phyloP scores from a whole-genome alignment of 2,797 vertebrate genomes.

The Hypotaenidia okinawae region DNA sequence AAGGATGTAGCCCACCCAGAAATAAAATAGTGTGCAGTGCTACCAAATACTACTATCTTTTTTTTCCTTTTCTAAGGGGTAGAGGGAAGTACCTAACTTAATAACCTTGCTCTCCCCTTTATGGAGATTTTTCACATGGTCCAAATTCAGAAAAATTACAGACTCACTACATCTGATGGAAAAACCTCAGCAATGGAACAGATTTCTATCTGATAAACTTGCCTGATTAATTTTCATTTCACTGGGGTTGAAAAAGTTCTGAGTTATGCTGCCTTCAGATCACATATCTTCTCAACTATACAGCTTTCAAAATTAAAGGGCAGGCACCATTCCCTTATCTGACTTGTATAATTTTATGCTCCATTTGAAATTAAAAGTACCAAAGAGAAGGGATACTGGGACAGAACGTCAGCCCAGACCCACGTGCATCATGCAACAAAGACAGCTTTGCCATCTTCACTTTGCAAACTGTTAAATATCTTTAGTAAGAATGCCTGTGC shows the following conservation, averaged over 20 bases:
- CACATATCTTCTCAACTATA: not conserved
- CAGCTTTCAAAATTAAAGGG: not conserved
- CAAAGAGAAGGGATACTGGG: not conserved
- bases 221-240: not conserved
- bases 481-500: not conserved
- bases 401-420: not conserved
- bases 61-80: not conserved
- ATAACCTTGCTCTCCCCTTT: not conserved
- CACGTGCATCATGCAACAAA: not conserved
- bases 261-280: not conserved
- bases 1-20: not conserved
- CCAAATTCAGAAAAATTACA: not conserved
- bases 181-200: fast-evolving
- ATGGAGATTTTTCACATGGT: not conserved
- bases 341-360: not conserved
- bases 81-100: fast-evolving
- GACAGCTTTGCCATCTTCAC: not conserved
- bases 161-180: not conserved
- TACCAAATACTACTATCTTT: fast-evolving
- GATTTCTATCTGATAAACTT: not conserved
- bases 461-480: too few species aligned
- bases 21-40: fast-evolving
- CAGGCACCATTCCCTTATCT: not conserved
- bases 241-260: not conserved
- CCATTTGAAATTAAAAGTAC: not conserved